Base-by-base conservation (phyloP, 1,140 invertebrate genomes). In the Tetramorium parvispinum region DNA sequence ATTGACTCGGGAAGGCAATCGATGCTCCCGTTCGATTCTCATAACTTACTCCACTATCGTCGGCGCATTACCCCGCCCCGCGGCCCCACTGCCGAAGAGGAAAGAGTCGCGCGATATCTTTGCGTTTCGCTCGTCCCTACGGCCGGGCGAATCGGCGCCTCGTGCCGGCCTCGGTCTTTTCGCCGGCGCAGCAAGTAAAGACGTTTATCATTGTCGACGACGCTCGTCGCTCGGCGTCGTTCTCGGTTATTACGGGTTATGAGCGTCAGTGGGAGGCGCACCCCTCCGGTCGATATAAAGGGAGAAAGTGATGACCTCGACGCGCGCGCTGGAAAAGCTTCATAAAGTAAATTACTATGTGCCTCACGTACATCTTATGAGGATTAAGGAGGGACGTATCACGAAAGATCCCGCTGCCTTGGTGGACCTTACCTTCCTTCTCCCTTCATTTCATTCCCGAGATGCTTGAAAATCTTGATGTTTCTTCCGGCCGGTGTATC, bases 321-420 rank as follows among this genome's bases (percentile, higher is more conserved):
- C 78, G 68, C 27, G 53, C 53, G 43, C 32, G 53, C n/a, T 57
- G 71, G 77, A 76, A 76, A 75, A 89, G 79, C 78, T 87, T 87
- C 88, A 89, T 89, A 89, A 89, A 89, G 75, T 89, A 89, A 89
- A 89, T 89, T 89, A 85, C 88, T 89, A 89, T 87, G 73, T 87
- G 86, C 40, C 79, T 13, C 77, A 76, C 79, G 88, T 89, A 87
- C 71, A 71, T 87, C 79, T 87, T 87, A 87, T 85, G 68, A 85
- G 79, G 86, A 85, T 89, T 89, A 87, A 85, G 88, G 61, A 88
- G 49, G 43, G 76, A 73, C 24, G 79, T 83, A 85, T 40, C 70
- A 46, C 13, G 32, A n/a, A 53, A 57, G 49, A 68, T 32, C 37
- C 21, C 6, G 32, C 18, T 37, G 51, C 32, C 32, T 61, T 61